Percentiles rank a stretch among this genome's conserved stretches.
Conservation (phyloP, 2,113 vertebrate genomes). For the Romanogobio albipinnatus region DNA sequence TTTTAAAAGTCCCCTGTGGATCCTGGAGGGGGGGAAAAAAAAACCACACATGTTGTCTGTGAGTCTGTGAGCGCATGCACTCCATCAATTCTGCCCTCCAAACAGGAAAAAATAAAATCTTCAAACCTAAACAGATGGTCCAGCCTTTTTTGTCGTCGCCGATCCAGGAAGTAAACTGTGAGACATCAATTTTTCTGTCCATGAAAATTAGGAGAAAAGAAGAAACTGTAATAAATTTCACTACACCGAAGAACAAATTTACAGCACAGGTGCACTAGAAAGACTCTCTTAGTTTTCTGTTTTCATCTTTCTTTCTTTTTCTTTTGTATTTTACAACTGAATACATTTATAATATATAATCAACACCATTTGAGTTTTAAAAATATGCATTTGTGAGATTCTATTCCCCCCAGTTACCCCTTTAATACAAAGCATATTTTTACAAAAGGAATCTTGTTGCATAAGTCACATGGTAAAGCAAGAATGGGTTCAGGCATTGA, state of each 20-base stretch:
- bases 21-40: conserved; percentile 9
- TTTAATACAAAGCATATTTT: conserved; percentile 63
- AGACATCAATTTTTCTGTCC: conserved; percentile 72
- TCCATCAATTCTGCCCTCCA: conserved; percentile 62
- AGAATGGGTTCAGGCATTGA: conserved; percentile 39
- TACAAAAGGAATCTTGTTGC: conserved; percentile 67
- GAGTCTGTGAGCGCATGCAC: conserved; percentile 81
- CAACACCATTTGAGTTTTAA: conserved; percentile 66
- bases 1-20: conserved; percentile 41
- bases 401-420: conserved; percentile 34
- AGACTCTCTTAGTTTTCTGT: conserved; percentile 79
- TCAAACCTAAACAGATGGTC: conserved; percentile 40
- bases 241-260: conserved; percentile 87
- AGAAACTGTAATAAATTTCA: conserved; percentile 81
- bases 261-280: conserved; percentile 89
- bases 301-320: conserved; percentile 65
- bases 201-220: conserved; percentile 79
- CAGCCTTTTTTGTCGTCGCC: conserved; percentile 58
- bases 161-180: conserved; percentile 77
- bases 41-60: not conserved
- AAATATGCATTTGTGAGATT: conserved; percentile 68
- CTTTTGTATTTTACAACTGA: conserved; percentile 56
- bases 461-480: conserved; percentile 67
- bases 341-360: conserved; percentile 76
- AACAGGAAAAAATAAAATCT: conserved; percentile 59